Evolutionary conservation across 2,888 invertebrate species (phyloP).

Genomic region (Tigriopus californicus): DNA sequence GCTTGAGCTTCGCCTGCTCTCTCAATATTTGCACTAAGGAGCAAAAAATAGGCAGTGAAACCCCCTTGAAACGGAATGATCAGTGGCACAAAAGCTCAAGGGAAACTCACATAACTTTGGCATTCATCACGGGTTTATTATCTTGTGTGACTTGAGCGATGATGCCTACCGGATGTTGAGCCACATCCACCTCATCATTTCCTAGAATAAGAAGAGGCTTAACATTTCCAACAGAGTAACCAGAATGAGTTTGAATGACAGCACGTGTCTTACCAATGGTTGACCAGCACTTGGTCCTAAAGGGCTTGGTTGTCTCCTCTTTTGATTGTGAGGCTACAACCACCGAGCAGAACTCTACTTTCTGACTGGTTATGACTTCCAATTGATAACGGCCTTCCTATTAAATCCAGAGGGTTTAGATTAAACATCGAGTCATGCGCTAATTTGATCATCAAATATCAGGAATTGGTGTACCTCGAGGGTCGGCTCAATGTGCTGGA

Average conservation of each 20-base stretch:
- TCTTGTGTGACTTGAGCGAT: conserved; percentile 18
- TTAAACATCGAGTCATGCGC: no score
- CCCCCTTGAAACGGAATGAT: no score
- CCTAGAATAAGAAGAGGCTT: no score
- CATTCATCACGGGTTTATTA: conserved; percentile 16
- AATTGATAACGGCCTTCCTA: no score
- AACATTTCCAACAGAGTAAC: no score
- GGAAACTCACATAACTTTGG: conserved; percentile 17
- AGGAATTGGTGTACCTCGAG: no score
- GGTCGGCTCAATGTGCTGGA: neutral
- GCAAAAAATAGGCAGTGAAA: no score
- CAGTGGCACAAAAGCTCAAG: no score
- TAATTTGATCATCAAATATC: no score
- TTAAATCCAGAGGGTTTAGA: no score
- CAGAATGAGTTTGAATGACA: no score
- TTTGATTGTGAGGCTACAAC: neutral
- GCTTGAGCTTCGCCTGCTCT: neutral
- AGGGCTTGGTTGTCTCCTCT: neutral
- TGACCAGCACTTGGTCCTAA: neutral
- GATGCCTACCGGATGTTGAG: neutral
- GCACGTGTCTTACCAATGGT: neutral
- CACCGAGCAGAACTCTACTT: neutral
- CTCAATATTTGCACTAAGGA: conserved; percentile 9
- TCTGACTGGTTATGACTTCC: neutral
- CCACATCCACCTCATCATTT: neutral